Conservation (phyloP, 37 sponge, comb jelly and placozoan species). For the Cladorhizidae sp. region DNA sequence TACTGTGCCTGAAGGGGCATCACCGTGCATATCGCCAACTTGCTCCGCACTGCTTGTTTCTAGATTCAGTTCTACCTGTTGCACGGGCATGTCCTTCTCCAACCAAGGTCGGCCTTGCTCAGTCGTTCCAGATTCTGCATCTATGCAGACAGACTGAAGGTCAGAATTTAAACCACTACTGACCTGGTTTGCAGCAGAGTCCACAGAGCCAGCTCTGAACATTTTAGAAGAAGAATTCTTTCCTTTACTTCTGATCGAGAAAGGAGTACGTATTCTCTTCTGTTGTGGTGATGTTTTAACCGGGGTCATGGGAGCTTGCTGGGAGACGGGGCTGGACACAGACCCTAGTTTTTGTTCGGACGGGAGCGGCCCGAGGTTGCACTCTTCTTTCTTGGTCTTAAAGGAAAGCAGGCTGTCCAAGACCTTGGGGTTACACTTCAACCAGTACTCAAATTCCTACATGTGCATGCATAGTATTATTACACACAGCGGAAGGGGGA, state of each 20-base stretch:
- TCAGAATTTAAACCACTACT: neutral
- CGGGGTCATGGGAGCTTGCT: neutral
- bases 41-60: too few relatives aligned
- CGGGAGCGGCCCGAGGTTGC: constrained; percentile 38
- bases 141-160: neutral
- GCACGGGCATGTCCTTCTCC: too few relatives aligned
- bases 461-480: too few relatives aligned
- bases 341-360: constrained; percentile 4
- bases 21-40: too few relatives aligned
- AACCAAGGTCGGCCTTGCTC: too few relatives aligned
- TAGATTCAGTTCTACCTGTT: too few relatives aligned
- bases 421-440: constrained; percentile 78
- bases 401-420: constrained; percentile 68
- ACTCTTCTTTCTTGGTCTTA: constrained; percentile 21
- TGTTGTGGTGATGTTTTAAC: neutral
- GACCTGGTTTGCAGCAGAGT: neutral
- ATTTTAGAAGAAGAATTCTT: neutral
- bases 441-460: constrained; percentile 91
- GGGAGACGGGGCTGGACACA: neutral
- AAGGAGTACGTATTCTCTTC: neutral
- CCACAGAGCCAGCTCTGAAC: too few relatives aligned
- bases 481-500: too few relatives aligned
- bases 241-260: neutral
- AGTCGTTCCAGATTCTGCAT: neutral
- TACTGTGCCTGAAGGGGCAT: too few relatives aligned